phyloP scores from a whole-genome alignment of 2,888 invertebrate genomes.

The Tillus elongatus region DNA sequence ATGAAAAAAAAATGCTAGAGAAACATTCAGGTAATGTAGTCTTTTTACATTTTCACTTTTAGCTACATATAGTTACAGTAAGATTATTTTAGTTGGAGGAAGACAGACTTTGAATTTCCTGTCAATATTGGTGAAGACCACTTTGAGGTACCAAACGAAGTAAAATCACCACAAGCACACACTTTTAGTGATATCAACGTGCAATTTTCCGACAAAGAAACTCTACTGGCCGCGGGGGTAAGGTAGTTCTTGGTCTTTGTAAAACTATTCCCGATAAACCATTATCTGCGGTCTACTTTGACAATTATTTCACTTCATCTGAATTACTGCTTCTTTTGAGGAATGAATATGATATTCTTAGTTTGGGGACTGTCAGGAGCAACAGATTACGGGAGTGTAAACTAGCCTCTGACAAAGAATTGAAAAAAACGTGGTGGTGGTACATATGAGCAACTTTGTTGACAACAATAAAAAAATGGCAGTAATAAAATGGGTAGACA shows the following conservation, averaged over 20 bases:
- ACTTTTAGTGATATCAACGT: not conserved
- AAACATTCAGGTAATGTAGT: no score
- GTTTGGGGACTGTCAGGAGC: not conserved
- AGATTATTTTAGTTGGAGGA: no score
- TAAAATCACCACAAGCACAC: not conserved
- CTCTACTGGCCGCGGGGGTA: no score
- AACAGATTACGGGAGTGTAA: not conserved
- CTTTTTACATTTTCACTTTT: no score
- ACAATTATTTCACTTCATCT: not conserved
- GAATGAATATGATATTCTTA: constrained; percentile 4
- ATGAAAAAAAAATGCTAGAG: no score
- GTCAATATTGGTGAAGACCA: no score
- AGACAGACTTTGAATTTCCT: no score
- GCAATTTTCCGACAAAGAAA: not conserved
- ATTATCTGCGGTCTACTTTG: not conserved
- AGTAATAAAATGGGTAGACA: constrained; percentile 23
- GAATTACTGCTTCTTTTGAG: not conserved
- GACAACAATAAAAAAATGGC: constrained; percentile 13
- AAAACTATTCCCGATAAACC: not conserved
- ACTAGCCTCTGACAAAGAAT: not conserved
- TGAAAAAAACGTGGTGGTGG: constrained; percentile 15
- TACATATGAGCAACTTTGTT: constrained; percentile 14
- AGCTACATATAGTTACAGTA: no score
- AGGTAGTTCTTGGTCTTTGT: not conserved
- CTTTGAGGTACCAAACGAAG: not conserved